Evolutionary conservation across 2,888 invertebrate species (phyloP).

Genomic region (Odontothrips loti): DNA sequence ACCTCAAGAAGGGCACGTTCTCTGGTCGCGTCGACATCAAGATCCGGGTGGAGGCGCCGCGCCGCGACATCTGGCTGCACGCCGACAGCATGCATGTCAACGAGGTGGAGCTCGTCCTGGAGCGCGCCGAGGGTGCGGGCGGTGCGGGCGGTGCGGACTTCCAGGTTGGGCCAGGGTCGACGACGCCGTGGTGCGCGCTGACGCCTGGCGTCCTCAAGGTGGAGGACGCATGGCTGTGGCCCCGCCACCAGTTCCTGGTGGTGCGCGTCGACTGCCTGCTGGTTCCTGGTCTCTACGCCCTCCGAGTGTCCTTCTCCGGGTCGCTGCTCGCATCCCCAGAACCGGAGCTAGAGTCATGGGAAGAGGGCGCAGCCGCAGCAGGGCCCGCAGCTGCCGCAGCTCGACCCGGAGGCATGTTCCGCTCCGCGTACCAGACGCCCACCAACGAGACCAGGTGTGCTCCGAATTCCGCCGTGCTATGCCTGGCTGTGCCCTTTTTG

Average conservation of each 20-base stretch:
- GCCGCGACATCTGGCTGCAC: conserved; percentile 57
- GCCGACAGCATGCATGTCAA: conserved; percentile 55
- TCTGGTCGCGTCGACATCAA: conserved; percentile 54
- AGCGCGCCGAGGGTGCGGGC: conserved; percentile 39
- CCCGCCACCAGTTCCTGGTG: conserved; percentile 38
- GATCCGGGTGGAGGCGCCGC: conserved; percentile 48
- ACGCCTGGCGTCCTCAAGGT: conserved; percentile 22
- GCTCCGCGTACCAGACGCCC: conserved; percentile 38
- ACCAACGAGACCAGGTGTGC: conserved; percentile 41
- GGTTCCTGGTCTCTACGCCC: conserved; percentile 44
- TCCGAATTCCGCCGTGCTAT: no score
- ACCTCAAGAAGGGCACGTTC: conserved; percentile 55
- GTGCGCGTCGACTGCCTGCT: conserved; percentile 34
- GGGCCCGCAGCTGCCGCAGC: no score
- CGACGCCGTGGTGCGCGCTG: not conserved
- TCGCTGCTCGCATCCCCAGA: conserved; percentile 44
- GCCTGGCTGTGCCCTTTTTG: no score
- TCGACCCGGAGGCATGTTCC: conserved; percentile 37
- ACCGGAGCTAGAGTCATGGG: no score
- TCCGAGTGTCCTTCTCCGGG: conserved; percentile 46
- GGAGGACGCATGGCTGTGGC: conserved; percentile 35
- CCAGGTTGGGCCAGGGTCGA: not conserved
- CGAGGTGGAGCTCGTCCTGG: conserved; percentile 44
- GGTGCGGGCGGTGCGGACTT: conserved; percentile 40
- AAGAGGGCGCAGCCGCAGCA: no score